phyloP scores from a whole-genome alignment of 1,140 invertebrate species.

The Diabrotica undecimpunctata region DNA sequence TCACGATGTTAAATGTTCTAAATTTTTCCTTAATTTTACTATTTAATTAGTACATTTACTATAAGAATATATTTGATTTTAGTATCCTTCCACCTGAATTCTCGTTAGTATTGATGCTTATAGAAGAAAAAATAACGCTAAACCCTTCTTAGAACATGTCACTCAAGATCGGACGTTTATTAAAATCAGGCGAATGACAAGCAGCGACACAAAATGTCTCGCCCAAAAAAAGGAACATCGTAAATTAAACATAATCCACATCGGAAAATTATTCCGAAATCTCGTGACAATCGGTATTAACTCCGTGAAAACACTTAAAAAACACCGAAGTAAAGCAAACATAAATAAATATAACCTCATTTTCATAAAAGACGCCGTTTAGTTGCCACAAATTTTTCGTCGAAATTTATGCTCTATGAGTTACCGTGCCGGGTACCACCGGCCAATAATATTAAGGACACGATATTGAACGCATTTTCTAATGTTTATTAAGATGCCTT shows the following conservation, averaged over 20 bases:
- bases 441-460: conserved; percentile 2
- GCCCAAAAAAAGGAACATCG: neutral
- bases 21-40: too few species aligned
- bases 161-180: too few species aligned
- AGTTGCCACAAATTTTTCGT: neutral
- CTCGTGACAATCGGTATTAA: neutral
- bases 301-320: neutral
- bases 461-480: neutral
- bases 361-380: neutral
- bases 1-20: too few species aligned
- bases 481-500: neutral
- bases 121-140: too few species aligned
- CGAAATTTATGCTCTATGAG: neutral
- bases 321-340: conserved; percentile 1
- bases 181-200: neutral
- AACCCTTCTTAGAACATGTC: too few species aligned
- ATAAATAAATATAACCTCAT: conserved; percentile 3
- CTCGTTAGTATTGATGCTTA: too few species aligned
- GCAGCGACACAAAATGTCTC: neutral
- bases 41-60: too few species aligned
- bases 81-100: too few species aligned
- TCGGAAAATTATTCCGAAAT: neutral
- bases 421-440: conserved; percentile 1
- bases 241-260: neutral
- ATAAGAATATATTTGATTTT: too few species aligned